Conservation (phyloP, 53 echinoderm and acorn worm species). For the Mesocentrotus franciscanus region DNA sequence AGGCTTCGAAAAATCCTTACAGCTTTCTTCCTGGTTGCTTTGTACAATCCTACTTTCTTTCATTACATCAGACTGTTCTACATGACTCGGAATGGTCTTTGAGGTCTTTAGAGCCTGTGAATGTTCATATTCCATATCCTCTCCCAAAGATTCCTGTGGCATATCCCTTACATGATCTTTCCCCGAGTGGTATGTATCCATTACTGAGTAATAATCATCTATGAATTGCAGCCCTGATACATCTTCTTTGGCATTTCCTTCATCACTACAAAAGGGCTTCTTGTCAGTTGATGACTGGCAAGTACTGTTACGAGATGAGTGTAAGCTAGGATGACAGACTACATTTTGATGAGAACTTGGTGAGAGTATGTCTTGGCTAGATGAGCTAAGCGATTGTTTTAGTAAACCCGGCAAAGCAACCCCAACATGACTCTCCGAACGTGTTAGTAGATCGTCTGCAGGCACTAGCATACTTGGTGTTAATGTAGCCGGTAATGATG, state of each 20-base stretch:
- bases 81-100: too few relatives aligned
- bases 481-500: constrained; percentile 9
- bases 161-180: neutral
- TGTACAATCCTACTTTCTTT: neutral
- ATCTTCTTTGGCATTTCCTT: constrained; percentile 30
- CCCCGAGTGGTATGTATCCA: neutral
- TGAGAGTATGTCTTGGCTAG: neutral
- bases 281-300: neutral
- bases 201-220: neutral
- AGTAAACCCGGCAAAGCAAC: constrained; percentile 20
- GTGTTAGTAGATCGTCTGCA: constrained; percentile 37
- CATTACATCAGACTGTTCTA: neutral
- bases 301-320: constrained; percentile 2
- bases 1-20: neutral
- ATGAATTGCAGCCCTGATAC: neutral
- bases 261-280: constrained; percentile 9
- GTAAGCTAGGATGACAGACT: constrained; percentile 26
- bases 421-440: neutral
- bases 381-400: constrained; percentile 52
- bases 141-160: neutral
- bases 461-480: constrained; percentile 30
- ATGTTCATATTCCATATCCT: neutral
- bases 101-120: neutral
- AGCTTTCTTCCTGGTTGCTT: neutral
- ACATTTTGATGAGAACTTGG: constrained; percentile 24